Base-by-base conservation (phyloP, 1,140 invertebrate species). In the Acromyrmex echinatior region DNA sequence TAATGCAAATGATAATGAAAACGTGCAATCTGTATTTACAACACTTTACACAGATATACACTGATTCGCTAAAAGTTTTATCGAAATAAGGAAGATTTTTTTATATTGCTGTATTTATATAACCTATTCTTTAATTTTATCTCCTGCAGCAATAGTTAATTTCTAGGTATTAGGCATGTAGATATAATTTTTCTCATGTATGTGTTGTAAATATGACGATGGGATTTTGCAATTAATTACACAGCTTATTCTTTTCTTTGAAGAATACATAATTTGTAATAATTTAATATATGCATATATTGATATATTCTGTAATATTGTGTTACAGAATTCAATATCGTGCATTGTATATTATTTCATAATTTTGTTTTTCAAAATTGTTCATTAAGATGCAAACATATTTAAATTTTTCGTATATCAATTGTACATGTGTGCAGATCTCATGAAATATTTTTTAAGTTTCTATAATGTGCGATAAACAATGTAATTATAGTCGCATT, bases 1-100 rank as follows among this genome's bases (percentile, higher is more conserved):
- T 62, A 21, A 62, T 39, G 56, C 68, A 62, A 73, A 49, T 53
- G 16, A 81, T 70, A 21, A 21, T 21, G 14, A 25, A 70, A 73
- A 35, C 9, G 68, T 81, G 78, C 78, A 81, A 81, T 81, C n/a
- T 71, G 5, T 81, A 56, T 71, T 70, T 80, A 56, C 65, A 71
- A 81, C 25, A 35, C 53, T 21, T 31, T 35, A 80, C 25, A 25
- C n/a, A 65, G 28, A 51, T 79, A 35, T 68, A 80, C 31, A 21
- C n/a, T 35, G n/a, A 70, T 70, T 70, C 31, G 31, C 18, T 56
- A 25, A 70, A 70, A 39, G 51, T 70, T 81, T 70, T 70, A 80
- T 56, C 18, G 28, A 35, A 14, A 31, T 21, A 35, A 7, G 7
- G 5, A 2, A 16, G 7, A 35, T 14, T 39, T 79, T 82, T 84